Evolutionary conservation across 2,888 invertebrate species (phyloP), one percentile per base, ranked within the genome.

Genomic region (Polydrusus pterygomalis): DNA sequence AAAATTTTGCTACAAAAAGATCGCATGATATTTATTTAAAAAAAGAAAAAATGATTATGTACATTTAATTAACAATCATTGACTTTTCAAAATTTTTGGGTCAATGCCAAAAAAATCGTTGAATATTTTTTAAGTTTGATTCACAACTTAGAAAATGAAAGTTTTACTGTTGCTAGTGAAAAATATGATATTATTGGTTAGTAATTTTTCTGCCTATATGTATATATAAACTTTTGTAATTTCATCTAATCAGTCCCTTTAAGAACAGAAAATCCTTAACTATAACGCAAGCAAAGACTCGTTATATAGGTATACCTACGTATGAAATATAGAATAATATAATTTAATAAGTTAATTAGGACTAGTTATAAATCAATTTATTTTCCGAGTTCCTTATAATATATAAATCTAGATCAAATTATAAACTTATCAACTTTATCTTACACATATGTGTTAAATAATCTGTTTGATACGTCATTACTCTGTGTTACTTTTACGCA

Each of bases 381-480:
- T 17, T 51, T 51, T 51, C 3, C 34, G 7, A 34, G 34, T 56
- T 56, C 30, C 15, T 56, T 34, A 56, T n/a, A n/a, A n/a, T n/a
- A n/a, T 56, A 34, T 13, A 7, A 5, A 15, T 34, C 34, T 34
- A 56, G 15, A 54, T 25, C 13, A 54, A 34, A n/a, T 56, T 56
- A 56, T 56, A 13, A 30, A 8, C 5, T n/a, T n/a, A n/a, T n/a
- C n/a, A n/a, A n/a, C n/a, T 30, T 34, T 30, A 34, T 34, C 9
- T 34, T n/a, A 56, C 30, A n/a, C 56, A 34, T 34, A 34, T 34
- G 51, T 10, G 51, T 51, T 51, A 18, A 51, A 20, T 51, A 51
- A 51, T 51, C 51, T 34, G 15, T 56, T 56, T 10, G 2, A 54
- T 54, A 34, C 56, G 56, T 56, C 56, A 56, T 34, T 7, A n/a